A percentile compares a stretch with the other conserved stretches of the same genome.
Evolutionary conservation across 2,888 invertebrate species (phyloP).

Genomic region (Acleris holmiana): DNA sequence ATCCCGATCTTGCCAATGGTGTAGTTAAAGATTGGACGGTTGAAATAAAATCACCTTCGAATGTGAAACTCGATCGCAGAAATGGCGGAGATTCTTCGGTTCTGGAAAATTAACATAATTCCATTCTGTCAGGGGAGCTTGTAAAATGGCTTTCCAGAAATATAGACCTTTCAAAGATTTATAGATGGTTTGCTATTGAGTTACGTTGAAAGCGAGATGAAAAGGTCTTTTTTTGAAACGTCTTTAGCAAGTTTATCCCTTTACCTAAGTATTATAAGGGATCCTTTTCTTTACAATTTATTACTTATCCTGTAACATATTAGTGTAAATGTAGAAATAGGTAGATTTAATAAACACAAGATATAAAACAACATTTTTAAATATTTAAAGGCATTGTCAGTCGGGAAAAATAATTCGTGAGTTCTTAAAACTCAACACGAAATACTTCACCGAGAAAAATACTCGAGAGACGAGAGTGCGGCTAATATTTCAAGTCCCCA

Average conservation of each 20-base stretch:
- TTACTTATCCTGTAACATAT: too few species aligned
- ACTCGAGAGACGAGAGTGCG: conserved; percentile 15
- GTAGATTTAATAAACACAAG: too few species aligned
- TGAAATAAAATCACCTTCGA: conserved; percentile 29
- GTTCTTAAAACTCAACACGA: conserved; percentile 18
- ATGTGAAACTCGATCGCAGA: conserved; percentile 20
- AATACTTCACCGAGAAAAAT: conserved; percentile 28
- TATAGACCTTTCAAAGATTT: conserved; percentile 21
- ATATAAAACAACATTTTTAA: conserved; percentile 2
- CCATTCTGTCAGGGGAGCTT: conserved; percentile 12
- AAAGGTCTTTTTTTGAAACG: neutral
- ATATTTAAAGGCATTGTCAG: conserved; percentile 20
- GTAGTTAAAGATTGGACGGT: conserved; percentile 6
- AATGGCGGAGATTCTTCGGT: conserved; percentile 7
- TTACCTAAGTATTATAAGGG: too few species aligned
- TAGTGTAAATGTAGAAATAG: too few species aligned
- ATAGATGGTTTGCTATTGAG: conserved; percentile 19
- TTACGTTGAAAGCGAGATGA: conserved; percentile 3
- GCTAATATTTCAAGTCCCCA: conserved; percentile 35
- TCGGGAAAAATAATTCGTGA: conserved; percentile 19
- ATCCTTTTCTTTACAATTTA: too few species aligned
- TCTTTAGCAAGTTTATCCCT: too few species aligned
- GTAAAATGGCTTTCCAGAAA: conserved; percentile 25
- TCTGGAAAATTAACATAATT: conserved; percentile 33
- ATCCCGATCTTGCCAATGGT: conserved; percentile 2